These are phyloP conservation scores for Trissolcus basalis DNA, from an alignment of 1,140 invertebrate genomes.

Conservation along the genomic window DNA sequence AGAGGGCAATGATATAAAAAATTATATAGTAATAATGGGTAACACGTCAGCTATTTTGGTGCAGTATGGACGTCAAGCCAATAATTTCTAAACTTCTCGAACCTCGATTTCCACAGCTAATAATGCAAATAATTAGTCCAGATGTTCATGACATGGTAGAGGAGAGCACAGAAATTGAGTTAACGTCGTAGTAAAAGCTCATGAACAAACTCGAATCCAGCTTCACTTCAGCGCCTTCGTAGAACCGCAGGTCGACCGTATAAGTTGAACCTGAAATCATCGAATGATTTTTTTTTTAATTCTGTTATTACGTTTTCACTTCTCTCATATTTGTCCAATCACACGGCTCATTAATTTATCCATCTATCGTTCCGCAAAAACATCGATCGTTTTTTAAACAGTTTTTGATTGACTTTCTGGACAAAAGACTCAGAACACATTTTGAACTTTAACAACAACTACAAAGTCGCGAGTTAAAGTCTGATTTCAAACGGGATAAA, in stretches of 20 bases:
- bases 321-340: no score
- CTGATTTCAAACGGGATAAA: no score
- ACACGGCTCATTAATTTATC: no score
- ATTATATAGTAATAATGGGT: no score
- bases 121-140: conserved; percentile 63
- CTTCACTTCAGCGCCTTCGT: conserved; percentile 62
- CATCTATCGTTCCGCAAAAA: no score
- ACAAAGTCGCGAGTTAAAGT: no score
- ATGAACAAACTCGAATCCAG: conserved; percentile 56
- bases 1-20: no score
- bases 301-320: conserved; percentile 50
- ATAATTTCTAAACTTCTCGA: conserved; percentile 58
- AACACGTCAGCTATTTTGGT: conserved; percentile 50
- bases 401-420: no score
- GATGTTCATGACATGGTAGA: conserved; percentile 58
- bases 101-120: conserved; percentile 60
- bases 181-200: conserved; percentile 63
- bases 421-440: no score
- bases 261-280: conserved; percentile 49
- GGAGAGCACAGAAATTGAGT: conserved; percentile 62
- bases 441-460: no score
- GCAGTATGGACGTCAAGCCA: conserved; percentile 39
- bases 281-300: no score
- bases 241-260: conserved; percentile 57
- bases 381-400: no score